Conservation (phyloP, 2,888 invertebrate genomes). For the Leucoma salicis region DNA sequence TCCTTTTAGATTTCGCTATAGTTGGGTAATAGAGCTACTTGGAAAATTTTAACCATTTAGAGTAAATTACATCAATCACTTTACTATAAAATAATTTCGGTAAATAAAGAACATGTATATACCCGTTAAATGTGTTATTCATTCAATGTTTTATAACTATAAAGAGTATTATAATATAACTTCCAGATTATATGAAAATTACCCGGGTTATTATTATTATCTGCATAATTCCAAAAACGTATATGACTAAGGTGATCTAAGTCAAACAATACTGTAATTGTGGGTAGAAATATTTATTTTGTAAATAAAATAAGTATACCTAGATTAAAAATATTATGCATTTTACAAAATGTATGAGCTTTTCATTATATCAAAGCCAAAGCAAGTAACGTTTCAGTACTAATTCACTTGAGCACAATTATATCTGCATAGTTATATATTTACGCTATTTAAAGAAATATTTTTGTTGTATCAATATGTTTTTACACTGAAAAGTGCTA, state of each 20-base stretch:
- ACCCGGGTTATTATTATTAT: neutral
- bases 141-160: neutral
- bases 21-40: no score
- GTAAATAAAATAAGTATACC: constrained; percentile 29
- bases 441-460: no score
- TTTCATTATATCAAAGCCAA: constrained; percentile 39
- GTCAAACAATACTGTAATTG: constrained; percentile 4
- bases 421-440: no score
- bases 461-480: no score
- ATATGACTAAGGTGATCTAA: no score
- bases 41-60: no score
- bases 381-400: constrained; percentile 7
- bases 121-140: no score
- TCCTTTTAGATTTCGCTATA: no score
- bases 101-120: no score
- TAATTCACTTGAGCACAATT: neutral
- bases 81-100: no score
- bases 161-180: neutral
- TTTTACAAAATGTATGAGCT: constrained; percentile 52
- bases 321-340: constrained; percentile 42
- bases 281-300: constrained; percentile 25
- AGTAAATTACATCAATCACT: no score
- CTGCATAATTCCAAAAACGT: neutral
- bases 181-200: neutral
- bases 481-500: no score